A percentile compares a stretch with the other conserved stretches of the same genome.
Conservation (phyloP, 2,113 vertebrate genomes). For the Uria aalge region DNA sequence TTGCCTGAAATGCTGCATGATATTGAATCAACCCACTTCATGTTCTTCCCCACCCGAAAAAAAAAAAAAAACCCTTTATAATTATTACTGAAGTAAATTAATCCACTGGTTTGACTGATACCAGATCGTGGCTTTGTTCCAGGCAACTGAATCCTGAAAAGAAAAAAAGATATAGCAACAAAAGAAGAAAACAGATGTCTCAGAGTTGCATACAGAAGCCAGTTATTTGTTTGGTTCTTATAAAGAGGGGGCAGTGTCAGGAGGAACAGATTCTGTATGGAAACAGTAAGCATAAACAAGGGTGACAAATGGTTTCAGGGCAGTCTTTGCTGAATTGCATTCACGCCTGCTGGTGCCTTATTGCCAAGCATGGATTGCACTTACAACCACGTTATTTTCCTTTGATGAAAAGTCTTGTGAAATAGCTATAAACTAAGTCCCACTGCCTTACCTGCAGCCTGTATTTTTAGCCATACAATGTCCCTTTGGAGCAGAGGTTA, state of each 20-base stretch:
- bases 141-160: slow-evolving; percentile 36
- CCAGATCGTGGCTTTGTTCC: slow-evolving; percentile 29
- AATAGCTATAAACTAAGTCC: background rate
- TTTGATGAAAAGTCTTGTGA: slow-evolving; percentile 32
- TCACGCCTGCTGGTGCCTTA: background rate
- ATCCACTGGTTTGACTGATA: background rate
- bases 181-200: slow-evolving; percentile 66
- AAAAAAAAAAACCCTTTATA: background rate
- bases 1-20: background rate
- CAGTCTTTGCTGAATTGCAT: background rate
- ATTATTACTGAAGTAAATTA: background rate
- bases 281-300: background rate
- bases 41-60: background rate
- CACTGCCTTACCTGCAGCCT: background rate
- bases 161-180: slow-evolving; percentile 11
- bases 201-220: background rate
- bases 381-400: background rate
- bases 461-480: background rate
- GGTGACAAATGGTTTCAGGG: background rate
- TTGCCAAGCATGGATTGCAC: background rate
- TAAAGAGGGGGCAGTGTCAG: background rate
- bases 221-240: background rate
- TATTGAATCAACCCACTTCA: background rate
- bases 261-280: background rate
- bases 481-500: background rate